phyloP scores from a whole-genome alignment of 2,888 invertebrate genomes.

The Buathra laborator region DNA sequence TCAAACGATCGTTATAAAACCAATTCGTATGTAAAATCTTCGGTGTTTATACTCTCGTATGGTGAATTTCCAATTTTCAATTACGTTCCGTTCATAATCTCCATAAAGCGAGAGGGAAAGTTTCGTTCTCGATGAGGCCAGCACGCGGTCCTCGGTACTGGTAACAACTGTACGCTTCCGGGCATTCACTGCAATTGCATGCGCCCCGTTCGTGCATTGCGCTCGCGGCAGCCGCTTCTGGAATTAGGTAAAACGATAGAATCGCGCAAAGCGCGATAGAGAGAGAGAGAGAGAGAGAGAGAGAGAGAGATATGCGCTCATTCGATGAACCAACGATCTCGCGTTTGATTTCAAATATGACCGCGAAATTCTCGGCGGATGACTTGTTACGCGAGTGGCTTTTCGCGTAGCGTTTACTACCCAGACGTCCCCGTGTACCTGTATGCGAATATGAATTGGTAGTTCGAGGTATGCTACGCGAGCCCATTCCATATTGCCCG shows the following conservation, averaged over 20 bases:
- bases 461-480: not conserved
- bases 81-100: not conserved
- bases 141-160: not conserved
- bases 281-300: not conserved
- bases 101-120: not conserved
- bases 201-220: not conserved
- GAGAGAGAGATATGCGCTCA: not conserved
- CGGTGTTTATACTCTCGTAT: not conserved
- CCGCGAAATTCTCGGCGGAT: constrained; percentile 32
- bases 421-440: not conserved
- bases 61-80: constrained; percentile 9
- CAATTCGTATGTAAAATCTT: not conserved
- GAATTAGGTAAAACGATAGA: constrained; percentile 27
- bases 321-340: constrained; percentile 6
- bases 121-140: not conserved
- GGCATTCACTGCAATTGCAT: not conserved
- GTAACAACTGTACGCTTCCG: not conserved
- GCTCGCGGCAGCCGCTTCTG: constrained; percentile 1
- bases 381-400: constrained; percentile 36
- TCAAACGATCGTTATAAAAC: not conserved
- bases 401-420: not conserved
- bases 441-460: not conserved
- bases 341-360: constrained; percentile 38
- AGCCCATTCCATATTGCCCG: constrained; percentile 12
- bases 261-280: not conserved